Evolutionary conservation across 2,797 vertebrate genomes (phyloP), one percentile per base, ranked within the genome.

Genomic region (Leptodactylus fallax): DNA sequence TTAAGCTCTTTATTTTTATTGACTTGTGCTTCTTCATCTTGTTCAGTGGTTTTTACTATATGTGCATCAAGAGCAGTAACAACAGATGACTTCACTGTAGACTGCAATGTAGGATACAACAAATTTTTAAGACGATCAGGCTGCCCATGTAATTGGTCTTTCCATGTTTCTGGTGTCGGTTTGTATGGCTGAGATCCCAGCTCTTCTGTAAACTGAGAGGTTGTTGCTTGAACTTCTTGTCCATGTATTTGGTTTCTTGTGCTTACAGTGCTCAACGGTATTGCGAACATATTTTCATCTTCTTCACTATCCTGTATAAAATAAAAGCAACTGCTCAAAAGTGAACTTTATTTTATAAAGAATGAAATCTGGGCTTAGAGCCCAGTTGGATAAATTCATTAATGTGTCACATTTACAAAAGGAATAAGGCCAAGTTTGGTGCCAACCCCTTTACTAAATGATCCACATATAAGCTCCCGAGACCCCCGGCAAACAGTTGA

Each of bases 141-240:
- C 87, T 93, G 94, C 91, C 87, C 90, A 77, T 80, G 90, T 10
- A 92, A 89, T 74, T 91, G 87, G 79, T 93, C 92, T 92, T 86
- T 91, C 79, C 89, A 91, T 25, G 91, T 92, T 86, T 82, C 91
- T 67, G 89, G 91, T 92, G 93, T 92, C 77, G 91, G 90, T 90
- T 93, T 93, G 58, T 69, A 90, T 79, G 85, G 87, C 85, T 92
- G 91, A 69, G 91, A 92, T 17, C 85, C 90, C 47, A 84, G 19
- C 51, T 82, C 92, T 91, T 90, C 90, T 81, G 79, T 91, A 87
- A 94, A 95, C 89, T 90, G 92, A 87, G 94, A 91, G 27, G 94
- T 95, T 79, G 94, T 93, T 91, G 93, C 85, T 45, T 91, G 93
- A 60, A 92, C 91, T 86, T 92, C 93, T 90, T 94, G 94, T 86